These are phyloP conservation scores for Drosophila demipolita DNA, from an alignment of 2,888 invertebrate genomes.

Conservation along the genomic window DNA sequence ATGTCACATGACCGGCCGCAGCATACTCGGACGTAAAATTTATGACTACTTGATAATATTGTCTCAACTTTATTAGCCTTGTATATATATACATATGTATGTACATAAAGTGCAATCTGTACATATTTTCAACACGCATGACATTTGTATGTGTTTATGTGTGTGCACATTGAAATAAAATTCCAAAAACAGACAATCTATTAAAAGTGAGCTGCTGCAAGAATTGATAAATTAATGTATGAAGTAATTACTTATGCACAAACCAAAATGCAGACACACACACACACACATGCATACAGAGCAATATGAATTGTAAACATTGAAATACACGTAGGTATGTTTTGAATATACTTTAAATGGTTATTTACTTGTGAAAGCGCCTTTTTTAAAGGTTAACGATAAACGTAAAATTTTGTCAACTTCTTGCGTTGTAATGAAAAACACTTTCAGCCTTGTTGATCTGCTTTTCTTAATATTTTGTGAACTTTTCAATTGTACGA, in stretches of 20 bases:
- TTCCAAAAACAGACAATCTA: not conserved
- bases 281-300: constrained; percentile 5
- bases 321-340: constrained; percentile 17
- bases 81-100: constrained; percentile 13
- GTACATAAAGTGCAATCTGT: not conserved
- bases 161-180: not conserved
- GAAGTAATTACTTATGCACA: constrained; percentile 2
- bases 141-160: not conserved
- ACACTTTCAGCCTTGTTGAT: constrained; percentile 30
- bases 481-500: constrained; percentile 84
- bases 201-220: not conserved
- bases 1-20: constrained; percentile 14
- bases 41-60: constrained; percentile 9
- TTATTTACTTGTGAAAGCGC: constrained; percentile 63
- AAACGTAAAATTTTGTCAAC: constrained; percentile 30
- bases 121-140: not conserved
- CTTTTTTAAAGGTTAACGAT: constrained; percentile 47
- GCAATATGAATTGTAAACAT: constrained; percentile 18
- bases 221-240: not conserved
- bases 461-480: constrained; percentile 58
- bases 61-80: constrained; percentile 7
- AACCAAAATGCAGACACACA: constrained; percentile 1
- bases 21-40: not conserved
- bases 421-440: constrained; percentile 38
- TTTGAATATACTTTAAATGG: constrained; percentile 14